These are phyloP conservation scores for Porites lobata DNA, from an alignment of 92 coral and sea anemone species.

Conservation along the genomic window DNA sequence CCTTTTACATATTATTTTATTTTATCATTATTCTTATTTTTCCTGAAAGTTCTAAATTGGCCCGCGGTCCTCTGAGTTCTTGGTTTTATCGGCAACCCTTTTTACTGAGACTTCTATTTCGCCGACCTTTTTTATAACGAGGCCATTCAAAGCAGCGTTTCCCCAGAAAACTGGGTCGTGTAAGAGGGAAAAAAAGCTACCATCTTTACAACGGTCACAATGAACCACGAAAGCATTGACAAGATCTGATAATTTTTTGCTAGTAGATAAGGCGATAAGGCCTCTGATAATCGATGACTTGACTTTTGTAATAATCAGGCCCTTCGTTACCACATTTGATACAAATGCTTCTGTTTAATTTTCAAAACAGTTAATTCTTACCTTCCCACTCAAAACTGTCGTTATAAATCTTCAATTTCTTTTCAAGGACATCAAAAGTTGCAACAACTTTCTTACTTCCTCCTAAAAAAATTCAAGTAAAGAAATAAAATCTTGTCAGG, in stretches of 20 bases:
- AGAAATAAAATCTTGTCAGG: background rate
- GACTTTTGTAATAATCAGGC: too few relatives aligned
- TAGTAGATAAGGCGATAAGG: too few relatives aligned
- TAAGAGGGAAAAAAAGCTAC: too few relatives aligned
- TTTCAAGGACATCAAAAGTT: slow-evolving; percentile 52
- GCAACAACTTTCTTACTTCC: slow-evolving; percentile 61
- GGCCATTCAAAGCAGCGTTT: background rate
- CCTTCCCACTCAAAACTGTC: slow-evolving; percentile 77
- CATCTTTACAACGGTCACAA: too few relatives aligned
- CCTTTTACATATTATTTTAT: background rate
- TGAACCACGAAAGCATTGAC: too few relatives aligned
- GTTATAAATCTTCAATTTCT: slow-evolving; percentile 32
- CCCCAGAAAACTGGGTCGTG: background rate
- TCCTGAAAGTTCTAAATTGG: too few relatives aligned
- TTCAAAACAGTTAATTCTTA: background rate
- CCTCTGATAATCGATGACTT: too few relatives aligned
- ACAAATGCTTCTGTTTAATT: background rate
- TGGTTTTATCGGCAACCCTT: too few relatives aligned
- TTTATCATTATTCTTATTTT: too few relatives aligned
- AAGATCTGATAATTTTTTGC: too few relatives aligned
- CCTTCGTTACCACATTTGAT: too few relatives aligned
- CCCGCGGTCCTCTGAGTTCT: too few relatives aligned
- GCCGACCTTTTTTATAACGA: background rate
- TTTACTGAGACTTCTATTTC: background rate
- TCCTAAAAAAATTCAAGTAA: slow-evolving; percentile 18